Evolutionary conservation across 2,113 vertebrate genomes (phyloP), one percentile per base, ranked within the genome.

Genomic region (Lasiurus cinereus): DNA sequence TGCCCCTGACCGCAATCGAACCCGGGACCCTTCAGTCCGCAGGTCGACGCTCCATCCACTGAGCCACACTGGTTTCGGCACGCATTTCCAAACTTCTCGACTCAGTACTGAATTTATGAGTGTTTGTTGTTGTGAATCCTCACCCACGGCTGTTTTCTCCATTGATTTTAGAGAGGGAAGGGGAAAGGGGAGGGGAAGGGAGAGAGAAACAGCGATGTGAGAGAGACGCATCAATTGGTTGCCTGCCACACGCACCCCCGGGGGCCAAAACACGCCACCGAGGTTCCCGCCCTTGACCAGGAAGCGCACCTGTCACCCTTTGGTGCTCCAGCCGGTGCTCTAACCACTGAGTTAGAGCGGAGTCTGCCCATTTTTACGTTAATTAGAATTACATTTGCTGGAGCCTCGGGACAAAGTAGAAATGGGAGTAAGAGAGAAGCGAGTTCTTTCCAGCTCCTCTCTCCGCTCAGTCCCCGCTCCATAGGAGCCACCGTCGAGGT

Each of bases 391-490:
- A 27, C 5, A 0, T 27, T 3, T 31, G 3, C 4, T 24, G 36
- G 39, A 36, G 33, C 8, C 3, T 4, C 16, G 0, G 31, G 6
- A 24, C 8, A 8, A 0, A 31, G 39, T 22, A 2, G 15, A 33
- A 14, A 39, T 0, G 10, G 0, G 3, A 18, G 11, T 7, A 0
- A 1, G 8, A 12, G 33, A 46, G 5, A 21, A 9, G 6, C 2
- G 0, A 0, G 9, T 1, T 5, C 77, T 18, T 1, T 6, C 27
- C 3, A 1, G 0, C 1, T 0, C 13, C 27, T n/a, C 13, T 43
- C 33, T 18, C 1, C 21, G 0, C 13, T 31, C 4, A 1, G 29
- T 3, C 9, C 39, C 52, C 6, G 8, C 86, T 33, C 29, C 16
- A 22, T 1, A 2, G 54, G 5, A 10, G 27, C 43, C 11, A 1